These are phyloP conservation scores for Synergus umbraculus DNA, from an alignment of 2,888 invertebrate species.

Conservation along the genomic window DNA sequence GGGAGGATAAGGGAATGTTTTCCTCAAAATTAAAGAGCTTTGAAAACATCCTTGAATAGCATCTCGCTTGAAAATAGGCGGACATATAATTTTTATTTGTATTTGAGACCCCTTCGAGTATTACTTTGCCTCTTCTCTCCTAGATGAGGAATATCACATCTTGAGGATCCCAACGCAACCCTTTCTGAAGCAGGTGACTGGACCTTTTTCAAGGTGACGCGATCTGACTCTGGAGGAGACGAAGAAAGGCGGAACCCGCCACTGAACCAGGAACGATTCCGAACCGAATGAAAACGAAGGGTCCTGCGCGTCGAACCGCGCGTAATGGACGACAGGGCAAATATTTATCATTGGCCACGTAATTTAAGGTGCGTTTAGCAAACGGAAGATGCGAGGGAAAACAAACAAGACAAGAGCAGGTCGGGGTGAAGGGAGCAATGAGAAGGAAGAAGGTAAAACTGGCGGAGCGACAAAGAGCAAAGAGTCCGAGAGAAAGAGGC, in stretches of 20 bases:
- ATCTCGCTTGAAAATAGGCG: no score
- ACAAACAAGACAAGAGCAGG: constrained; percentile 70
- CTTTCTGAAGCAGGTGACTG: constrained; percentile 1
- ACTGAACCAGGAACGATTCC: constrained; percentile 15
- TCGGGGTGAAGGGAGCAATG: constrained; percentile 49
- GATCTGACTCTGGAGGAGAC: constrained; percentile 54
- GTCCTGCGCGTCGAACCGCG: constrained; percentile 51
- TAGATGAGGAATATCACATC: no score
- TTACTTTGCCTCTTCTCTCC: no score
- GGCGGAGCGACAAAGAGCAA: constrained; percentile 48
- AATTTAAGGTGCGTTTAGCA: constrained; percentile 76
- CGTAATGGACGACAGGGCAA: constrained; percentile 74
- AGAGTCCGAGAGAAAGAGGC: constrained; percentile 59
- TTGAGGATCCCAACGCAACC: background rate
- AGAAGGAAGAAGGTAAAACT: constrained; percentile 59
- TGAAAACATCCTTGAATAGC: no score
- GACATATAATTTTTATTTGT: no score
- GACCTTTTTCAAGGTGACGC: constrained; percentile 56
- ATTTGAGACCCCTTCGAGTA: no score
- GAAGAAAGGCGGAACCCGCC: constrained; percentile 55
- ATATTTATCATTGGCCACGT: constrained; percentile 75
- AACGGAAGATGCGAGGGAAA: constrained; percentile 74
- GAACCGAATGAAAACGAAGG: constrained; percentile 16
- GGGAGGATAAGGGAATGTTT: no score
- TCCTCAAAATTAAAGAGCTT: no score